Evolutionary conservation across 2,888 invertebrate genomes (phyloP).

Genomic region (Lamproptera curius): DNA sequence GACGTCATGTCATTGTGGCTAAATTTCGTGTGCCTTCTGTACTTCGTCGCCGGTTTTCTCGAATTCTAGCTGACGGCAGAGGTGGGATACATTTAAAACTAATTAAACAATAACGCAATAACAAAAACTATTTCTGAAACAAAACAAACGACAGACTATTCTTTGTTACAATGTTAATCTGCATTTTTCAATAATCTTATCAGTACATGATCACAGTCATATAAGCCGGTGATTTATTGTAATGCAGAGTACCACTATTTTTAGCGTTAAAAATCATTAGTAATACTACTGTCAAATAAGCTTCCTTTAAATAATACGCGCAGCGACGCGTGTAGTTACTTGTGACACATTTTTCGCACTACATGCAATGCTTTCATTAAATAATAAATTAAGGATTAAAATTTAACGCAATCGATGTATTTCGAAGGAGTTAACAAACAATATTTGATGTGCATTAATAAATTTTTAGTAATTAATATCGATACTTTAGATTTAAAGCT

Average conservation of each 20-base stretch:
- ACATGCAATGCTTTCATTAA: too few species aligned
- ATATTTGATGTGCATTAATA: too few species aligned
- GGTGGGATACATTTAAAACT: constrained; percentile 58
- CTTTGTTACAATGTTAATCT: neutral
- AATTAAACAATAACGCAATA: constrained; percentile 25
- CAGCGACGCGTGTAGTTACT: too few species aligned
- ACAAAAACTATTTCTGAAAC: constrained; percentile 19
- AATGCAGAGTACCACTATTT: too few species aligned
- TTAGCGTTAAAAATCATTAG: too few species aligned
- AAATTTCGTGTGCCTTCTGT: constrained; percentile 43
- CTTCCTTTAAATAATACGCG: too few species aligned
- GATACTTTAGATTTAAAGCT: too few species aligned
- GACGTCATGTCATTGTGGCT: constrained; percentile 52
- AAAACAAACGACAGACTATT: constrained; percentile 12
- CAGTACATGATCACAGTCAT: neutral
- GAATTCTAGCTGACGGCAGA: constrained; percentile 37
- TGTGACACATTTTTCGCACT: too few species aligned
- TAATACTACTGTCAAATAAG: too few species aligned
- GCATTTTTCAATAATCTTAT: neutral
- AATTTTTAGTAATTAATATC: neutral
- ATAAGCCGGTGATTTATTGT: neutral
- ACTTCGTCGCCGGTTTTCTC: constrained; percentile 43
- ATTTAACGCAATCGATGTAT: too few species aligned
- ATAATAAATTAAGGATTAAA: too few species aligned
- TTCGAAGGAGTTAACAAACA: too few species aligned